Evolutionary conservation across 2,888 invertebrate genomes (phyloP).

Genomic region (Ganaspis brasiliensis): DNA sequence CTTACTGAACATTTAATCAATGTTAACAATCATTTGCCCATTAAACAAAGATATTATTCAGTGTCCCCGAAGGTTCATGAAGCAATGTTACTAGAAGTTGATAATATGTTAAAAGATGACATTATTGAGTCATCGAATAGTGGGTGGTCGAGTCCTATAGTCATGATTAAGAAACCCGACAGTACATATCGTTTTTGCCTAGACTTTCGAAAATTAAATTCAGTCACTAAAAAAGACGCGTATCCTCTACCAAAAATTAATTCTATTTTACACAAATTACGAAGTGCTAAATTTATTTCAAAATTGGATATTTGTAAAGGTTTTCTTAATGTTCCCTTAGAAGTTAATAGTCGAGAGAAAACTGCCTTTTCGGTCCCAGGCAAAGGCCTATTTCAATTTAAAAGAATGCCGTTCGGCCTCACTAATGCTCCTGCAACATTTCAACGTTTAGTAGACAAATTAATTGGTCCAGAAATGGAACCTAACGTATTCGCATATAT

Average conservation of each 20-base stretch:
- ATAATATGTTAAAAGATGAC: constrained; percentile 19
- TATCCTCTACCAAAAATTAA: constrained; percentile 69
- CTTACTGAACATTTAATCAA: not conserved
- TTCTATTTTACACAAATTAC: constrained; percentile 66
- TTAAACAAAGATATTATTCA: constrained; percentile 54
- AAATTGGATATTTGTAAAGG: constrained; percentile 69
- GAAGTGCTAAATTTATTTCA: constrained; percentile 66
- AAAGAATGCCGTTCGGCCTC: constrained; percentile 49
- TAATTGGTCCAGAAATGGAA: constrained; percentile 59
- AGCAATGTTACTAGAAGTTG: not conserved
- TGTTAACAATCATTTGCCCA: constrained; percentile 13
- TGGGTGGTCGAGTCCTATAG: not conserved
- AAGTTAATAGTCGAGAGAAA: constrained; percentile 54
- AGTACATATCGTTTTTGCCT: constrained; percentile 56
- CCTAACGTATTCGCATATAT: constrained; percentile 54
- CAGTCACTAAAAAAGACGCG: constrained; percentile 66
- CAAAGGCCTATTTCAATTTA: not conserved
- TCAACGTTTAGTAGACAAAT: constrained; percentile 56
- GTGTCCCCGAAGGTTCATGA: constrained; percentile 47
- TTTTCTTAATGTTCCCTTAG: constrained; percentile 65
- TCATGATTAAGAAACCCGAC: not conserved
- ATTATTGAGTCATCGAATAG: not conserved
- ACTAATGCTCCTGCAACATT: constrained; percentile 60
- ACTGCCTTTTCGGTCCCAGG: constrained; percentile 70
- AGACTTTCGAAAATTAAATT: constrained; percentile 68